These are phyloP conservation scores for Calephelis perditalis DNA, from an alignment of 2,888 invertebrate species.

Conservation along the genomic window DNA sequence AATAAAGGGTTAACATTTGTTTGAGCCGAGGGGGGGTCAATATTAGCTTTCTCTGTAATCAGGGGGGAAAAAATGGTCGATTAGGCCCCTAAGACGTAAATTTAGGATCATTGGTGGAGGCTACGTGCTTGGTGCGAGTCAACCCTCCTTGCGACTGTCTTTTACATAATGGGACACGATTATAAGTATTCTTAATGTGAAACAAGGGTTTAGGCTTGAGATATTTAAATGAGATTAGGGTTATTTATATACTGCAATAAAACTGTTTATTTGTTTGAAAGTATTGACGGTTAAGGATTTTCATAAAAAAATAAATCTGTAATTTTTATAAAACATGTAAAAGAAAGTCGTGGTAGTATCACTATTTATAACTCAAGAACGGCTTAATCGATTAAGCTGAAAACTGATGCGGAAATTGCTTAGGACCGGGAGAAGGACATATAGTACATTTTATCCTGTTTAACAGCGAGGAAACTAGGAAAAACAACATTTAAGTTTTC, in stretches of 20 bases:
- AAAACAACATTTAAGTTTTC: too few relatives aligned
- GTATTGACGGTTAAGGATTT: too few relatives aligned
- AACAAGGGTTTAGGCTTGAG: conserved; percentile 22
- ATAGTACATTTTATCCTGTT: too few relatives aligned
- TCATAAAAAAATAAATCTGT: too few relatives aligned
- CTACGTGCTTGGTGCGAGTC: conserved; percentile 49
- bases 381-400: too few relatives aligned
- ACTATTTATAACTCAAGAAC: too few relatives aligned
- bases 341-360: too few relatives aligned
- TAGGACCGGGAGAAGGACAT: too few relatives aligned
- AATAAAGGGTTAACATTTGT: conserved; percentile 78
- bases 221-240: conserved; percentile 18
- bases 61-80: conserved; percentile 76
- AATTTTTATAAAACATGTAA: too few relatives aligned
- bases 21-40: conserved; percentile 67
- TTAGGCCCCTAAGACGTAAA: conserved; percentile 72
- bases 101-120: conserved; percentile 69
- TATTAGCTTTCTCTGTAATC: conserved; percentile 76
- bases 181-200: conserved; percentile 39
- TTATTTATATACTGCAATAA: conserved; percentile 11
- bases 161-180: conserved; percentile 51
- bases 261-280: too few relatives aligned
- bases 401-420: too few relatives aligned
- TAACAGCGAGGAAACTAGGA: too few relatives aligned
- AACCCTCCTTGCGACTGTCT: conserved; percentile 43